Percentiles rank a stretch among this genome's conserved stretches.
These are phyloP conservation scores for Sisor rabdophorus DNA, from an alignment of 2,113 vertebrate species.

Conservation along the genomic window DNA sequence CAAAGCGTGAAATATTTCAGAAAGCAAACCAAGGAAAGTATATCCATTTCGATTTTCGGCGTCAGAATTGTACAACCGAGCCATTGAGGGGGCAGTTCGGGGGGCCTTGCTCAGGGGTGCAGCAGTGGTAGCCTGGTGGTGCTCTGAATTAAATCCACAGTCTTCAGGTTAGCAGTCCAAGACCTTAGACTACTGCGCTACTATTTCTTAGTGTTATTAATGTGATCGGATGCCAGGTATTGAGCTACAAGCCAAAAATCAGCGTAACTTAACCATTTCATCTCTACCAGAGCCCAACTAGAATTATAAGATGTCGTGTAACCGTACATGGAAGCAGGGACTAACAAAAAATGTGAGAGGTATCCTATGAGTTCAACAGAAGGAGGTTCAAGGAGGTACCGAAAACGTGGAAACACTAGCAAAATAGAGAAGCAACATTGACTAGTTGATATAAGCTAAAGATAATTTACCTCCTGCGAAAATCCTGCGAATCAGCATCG, in stretches of 20 bases:
- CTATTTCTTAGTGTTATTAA: too few relatives aligned
- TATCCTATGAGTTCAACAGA: constrained; percentile 20
- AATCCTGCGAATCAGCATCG: background rate
- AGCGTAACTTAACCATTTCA: background rate
- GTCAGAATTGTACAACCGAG: too few relatives aligned
- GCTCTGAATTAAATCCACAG: too few relatives aligned
- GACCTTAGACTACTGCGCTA: too few relatives aligned
- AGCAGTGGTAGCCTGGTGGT: too few relatives aligned
- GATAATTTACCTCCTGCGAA: background rate
- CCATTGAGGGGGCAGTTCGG: too few relatives aligned
- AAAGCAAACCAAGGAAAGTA: background rate
- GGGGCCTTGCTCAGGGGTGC: too few relatives aligned
- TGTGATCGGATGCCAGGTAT: background rate
- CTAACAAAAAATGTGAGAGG: constrained; percentile 20
- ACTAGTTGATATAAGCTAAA: background rate
- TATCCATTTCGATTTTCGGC: background rate
- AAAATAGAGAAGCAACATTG: background rate
- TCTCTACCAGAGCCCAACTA: background rate
- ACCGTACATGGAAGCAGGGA: constrained; percentile 11
- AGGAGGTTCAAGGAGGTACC: background rate
- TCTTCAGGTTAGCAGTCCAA: too few relatives aligned
- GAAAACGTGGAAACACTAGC: constrained; percentile 14
- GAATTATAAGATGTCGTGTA: background rate
- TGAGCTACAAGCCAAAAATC: background rate
- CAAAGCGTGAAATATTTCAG: constrained; percentile 50